These are phyloP conservation scores for Clavelina lepadiformis DNA, from an alignment of 23 tunicate species.

Conservation along the genomic window DNA sequence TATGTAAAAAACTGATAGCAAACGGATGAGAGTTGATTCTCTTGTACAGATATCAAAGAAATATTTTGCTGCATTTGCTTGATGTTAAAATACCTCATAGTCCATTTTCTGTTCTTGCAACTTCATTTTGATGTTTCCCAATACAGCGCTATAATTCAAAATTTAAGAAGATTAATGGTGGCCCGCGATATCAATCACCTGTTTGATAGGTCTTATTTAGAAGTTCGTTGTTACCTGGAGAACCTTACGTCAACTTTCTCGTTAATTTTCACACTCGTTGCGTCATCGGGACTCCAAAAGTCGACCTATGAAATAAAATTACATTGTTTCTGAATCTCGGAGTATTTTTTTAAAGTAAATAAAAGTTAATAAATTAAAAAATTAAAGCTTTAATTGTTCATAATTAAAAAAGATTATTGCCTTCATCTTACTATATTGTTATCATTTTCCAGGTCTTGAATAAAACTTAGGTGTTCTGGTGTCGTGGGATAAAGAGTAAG, in stretches of 20 bases:
- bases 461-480: slow-evolving; percentile 14
- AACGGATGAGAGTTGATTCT: too few relatives aligned
- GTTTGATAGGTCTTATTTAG: neutral
- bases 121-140: slow-evolving; percentile 1
- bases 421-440: slow-evolving; percentile 1
- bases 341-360: too few relatives aligned
- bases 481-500: slow-evolving; percentile 34
- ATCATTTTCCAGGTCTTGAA: slow-evolving; percentile 22
- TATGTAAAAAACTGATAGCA: too few relatives aligned
- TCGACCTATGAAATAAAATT: slow-evolving; percentile 20
- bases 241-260: slow-evolving; percentile 20
- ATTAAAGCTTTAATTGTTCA: too few relatives aligned
- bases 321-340: too few relatives aligned
- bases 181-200: neutral
- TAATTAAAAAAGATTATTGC: neutral
- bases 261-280: slow-evolving; percentile 1
- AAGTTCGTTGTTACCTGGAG: neutral
- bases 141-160: slow-evolving; percentile 1
- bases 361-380: too few relatives aligned
- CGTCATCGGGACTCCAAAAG: slow-evolving; percentile 25
- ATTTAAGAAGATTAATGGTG: neutral
- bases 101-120: neutral
- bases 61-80: too few relatives aligned
- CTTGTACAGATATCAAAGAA: too few relatives aligned
- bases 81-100: slow-evolving; percentile 13